phyloP scores from a whole-genome alignment of 2,113 vertebrate species.

The Etheostoma spectabile region DNA sequence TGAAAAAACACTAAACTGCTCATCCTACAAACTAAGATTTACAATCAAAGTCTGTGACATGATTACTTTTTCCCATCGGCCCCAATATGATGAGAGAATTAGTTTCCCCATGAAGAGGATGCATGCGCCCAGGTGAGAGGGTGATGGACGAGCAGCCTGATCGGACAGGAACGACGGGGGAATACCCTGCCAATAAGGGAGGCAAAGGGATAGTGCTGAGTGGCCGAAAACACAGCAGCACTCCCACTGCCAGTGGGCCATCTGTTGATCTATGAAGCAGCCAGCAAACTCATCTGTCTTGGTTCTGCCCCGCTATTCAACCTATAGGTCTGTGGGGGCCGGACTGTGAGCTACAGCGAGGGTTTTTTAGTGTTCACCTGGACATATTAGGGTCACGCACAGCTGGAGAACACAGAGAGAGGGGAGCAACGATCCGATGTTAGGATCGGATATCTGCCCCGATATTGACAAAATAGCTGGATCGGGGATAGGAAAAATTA shows the following conservation, averaged over 20 bases:
- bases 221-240: conserved; percentile 24
- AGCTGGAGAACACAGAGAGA: neutral
- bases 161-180: neutral
- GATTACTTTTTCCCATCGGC: conserved; percentile 3
- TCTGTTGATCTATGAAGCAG: conserved; percentile 53
- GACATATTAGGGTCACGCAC: neutral
- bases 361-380: conserved; percentile 7
- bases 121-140: neutral
- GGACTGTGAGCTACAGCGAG: neutral
- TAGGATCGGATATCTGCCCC: no score
- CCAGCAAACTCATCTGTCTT: conserved; percentile 24
- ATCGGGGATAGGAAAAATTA: no score
- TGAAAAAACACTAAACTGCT: neutral
- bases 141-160: conserved; percentile 39
- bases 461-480: no score
- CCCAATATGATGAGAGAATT: neutral
- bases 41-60: neutral
- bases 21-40: neutral
- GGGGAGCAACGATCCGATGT: no score
- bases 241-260: conserved; percentile 5
- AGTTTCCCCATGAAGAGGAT: neutral
- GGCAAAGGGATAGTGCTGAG: conserved; percentile 48
- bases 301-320: conserved; percentile 2
- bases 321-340: neutral
- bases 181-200: conserved; percentile 22